Evolutionary conservation across 2,797 vertebrate genomes (phyloP).

Genomic region (Tragopan temminckii): DNA sequence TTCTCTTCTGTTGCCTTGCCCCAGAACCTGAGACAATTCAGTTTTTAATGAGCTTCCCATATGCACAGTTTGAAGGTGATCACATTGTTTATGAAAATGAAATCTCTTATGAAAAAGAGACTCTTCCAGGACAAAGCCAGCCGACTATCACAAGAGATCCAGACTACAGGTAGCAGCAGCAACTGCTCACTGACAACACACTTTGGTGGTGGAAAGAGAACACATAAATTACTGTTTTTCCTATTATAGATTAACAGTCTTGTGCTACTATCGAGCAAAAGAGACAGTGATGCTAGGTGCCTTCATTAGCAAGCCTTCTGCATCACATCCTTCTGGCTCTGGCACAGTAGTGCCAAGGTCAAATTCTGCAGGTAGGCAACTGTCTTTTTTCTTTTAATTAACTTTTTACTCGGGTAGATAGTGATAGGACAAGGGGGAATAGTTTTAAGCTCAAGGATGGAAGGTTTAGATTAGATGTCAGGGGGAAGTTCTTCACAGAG

Average conservation of each 20-base stretch:
- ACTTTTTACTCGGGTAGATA: too few species aligned
- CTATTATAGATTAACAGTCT: slow-evolving; percentile 74
- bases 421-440: too few species aligned
- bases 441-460: too few species aligned
- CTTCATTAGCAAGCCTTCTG: background rate
- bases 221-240: background rate
- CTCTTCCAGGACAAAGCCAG: slow-evolving; percentile 56
- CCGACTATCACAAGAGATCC: slow-evolving; percentile 80
- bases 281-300: slow-evolving; percentile 60
- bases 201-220: background rate
- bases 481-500: too few species aligned
- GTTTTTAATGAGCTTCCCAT: slow-evolving; percentile 26
- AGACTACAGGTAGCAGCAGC: slow-evolving; percentile 79
- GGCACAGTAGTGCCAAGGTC: background rate
- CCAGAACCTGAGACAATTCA: background rate
- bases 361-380: slow-evolving; percentile 30
- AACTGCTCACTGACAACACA: background rate
- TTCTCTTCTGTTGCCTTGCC: background rate
- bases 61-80: slow-evolving; percentile 76
- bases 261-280: slow-evolving; percentile 81
- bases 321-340: background rate
- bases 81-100: slow-evolving; percentile 84
- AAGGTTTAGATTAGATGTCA: too few species aligned
- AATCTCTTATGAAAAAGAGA: slow-evolving; percentile 79
- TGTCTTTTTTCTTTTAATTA: background rate